phyloP scores from a whole-genome alignment of 1,140 invertebrate species.

The Drosophila elegans region DNA sequence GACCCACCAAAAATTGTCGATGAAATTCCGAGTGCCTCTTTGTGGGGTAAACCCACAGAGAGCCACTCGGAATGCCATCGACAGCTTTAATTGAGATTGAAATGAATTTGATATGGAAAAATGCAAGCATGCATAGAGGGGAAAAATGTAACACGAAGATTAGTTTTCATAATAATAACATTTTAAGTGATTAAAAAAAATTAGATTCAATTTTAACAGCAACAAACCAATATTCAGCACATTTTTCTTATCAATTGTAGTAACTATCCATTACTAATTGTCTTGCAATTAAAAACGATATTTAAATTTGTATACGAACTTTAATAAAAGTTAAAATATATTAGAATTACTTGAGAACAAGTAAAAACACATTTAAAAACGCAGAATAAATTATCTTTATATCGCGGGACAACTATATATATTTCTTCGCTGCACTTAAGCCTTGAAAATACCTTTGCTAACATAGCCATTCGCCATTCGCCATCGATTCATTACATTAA shows the following conservation, averaged over 20 bases:
- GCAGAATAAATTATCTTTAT: too few species aligned
- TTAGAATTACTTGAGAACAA: too few species aligned
- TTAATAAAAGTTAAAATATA: too few species aligned
- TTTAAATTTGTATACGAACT: too few species aligned
- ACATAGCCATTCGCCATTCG: constrained; percentile 12
- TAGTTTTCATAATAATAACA: not conserved
- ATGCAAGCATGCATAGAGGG: not conserved
- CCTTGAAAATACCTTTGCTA: constrained; percentile 12
- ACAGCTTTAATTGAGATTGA: constrained; percentile 39
- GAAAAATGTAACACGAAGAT: not conserved
- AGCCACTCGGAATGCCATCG: too few species aligned
- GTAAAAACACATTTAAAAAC: too few species aligned
- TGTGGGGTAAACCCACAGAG: not conserved
- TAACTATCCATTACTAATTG: too few species aligned
- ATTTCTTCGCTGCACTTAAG: not conserved
- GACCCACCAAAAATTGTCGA: constrained; percentile 36
- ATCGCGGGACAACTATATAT: not conserved
- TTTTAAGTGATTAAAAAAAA: not conserved
- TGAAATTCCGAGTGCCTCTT: constrained; percentile 24
- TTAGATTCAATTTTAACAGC: not conserved
- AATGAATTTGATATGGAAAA: constrained; percentile 1
- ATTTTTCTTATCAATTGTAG: too few species aligned
- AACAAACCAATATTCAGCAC: too few species aligned
- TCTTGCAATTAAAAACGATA: too few species aligned
- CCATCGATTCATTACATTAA: constrained; percentile 24